Evolutionary conservation across 2,113 vertebrate species (phyloP).

Genomic region (Alligator sinensis): DNA sequence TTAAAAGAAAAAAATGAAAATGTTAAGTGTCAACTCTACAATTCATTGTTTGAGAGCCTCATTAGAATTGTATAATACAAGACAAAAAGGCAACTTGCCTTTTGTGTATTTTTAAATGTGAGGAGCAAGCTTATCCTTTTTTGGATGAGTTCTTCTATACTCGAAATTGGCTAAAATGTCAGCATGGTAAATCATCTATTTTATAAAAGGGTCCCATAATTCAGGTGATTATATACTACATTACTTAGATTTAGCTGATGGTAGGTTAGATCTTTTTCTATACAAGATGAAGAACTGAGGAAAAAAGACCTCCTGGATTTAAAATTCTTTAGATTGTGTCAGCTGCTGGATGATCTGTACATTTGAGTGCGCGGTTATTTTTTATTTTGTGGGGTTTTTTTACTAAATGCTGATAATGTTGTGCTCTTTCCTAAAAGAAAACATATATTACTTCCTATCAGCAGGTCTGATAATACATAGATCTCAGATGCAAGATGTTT

Average conservation of each 20-base stretch:
- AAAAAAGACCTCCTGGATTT: background rate
- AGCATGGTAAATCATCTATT: background rate
- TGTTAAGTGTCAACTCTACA: background rate
- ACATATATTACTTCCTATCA: slow-evolving; percentile 67
- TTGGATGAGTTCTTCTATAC: background rate
- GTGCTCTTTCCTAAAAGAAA: slow-evolving; percentile 63
- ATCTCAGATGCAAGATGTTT: slow-evolving; percentile 64
- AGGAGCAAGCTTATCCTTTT: background rate
- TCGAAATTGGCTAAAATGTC: background rate
- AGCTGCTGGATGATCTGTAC: slow-evolving; percentile 26
- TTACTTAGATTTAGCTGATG: background rate
- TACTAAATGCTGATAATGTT: slow-evolving; percentile 37
- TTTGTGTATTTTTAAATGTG: background rate
- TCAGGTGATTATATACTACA: background rate
- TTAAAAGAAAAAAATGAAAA: background rate
- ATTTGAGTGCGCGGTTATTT: slow-evolving; percentile 30
- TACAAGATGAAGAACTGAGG: background rate
- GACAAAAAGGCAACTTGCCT: slow-evolving; percentile 22
- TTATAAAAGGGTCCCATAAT: background rate
- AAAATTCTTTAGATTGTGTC: background rate
- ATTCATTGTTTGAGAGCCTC: background rate
- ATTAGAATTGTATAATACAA: background rate
- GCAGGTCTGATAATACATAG: slow-evolving; percentile 82
- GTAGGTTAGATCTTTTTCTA: background rate
- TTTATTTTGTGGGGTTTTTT: background rate